Evolutionary conservation across 1,140 invertebrate species (phyloP).

Genomic region (Holcopasites calliopsidis): DNA sequence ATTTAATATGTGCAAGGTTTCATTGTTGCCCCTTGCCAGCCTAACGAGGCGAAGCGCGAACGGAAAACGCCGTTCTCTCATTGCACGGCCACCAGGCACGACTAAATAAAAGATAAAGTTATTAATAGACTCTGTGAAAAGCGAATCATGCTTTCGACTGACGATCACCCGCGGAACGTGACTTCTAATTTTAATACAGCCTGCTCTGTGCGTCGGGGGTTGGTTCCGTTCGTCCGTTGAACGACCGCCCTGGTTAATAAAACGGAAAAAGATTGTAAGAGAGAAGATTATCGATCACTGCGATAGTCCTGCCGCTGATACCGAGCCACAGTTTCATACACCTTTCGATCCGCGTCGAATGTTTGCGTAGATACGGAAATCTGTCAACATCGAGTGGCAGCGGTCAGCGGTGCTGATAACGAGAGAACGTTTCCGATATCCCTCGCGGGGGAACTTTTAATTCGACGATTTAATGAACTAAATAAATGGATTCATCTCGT

Average conservation of each 20-base stretch:
- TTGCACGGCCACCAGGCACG: not conserved
- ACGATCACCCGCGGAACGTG: not conserved
- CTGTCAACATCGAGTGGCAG: not conserved
- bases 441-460: no score
- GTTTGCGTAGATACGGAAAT: constrained; percentile 40
- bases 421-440: not conserved
- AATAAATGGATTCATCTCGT: no score
- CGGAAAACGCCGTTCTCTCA: not conserved
- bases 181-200: constrained; percentile 8
- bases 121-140: not conserved
- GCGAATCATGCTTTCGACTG: not conserved
- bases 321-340: constrained; percentile 8
- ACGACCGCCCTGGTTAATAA: not conserved
- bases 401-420: constrained; percentile 22
- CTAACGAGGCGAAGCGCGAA: no score
- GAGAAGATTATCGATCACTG: no score
- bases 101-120: not conserved
- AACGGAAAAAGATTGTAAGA: no score
- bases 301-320: constrained; percentile 36
- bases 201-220: not conserved
- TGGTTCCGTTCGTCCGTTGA: not conserved
- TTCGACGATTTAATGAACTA: no score
- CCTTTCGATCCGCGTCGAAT: constrained; percentile 33
- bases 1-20: no score
- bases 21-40: no score